Evolutionary conservation across 2,888 invertebrate species (phyloP), one percentile per base, ranked within the genome.

Genomic region (Eupithecia subumbrata): DNA sequence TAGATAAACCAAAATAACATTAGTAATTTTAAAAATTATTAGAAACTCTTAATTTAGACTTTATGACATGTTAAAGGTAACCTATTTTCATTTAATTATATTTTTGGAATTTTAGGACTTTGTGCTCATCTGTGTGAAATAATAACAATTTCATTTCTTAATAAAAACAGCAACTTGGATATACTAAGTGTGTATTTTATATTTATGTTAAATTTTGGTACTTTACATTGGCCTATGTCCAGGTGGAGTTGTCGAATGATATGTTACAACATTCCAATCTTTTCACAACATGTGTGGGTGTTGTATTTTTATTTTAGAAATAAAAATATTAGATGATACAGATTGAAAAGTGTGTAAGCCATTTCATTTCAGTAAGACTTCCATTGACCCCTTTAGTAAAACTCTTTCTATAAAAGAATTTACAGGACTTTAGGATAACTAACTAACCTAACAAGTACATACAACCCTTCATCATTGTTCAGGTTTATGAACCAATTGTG

Each of bases 261-360:
- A 40, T 68, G 25, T 40, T 14, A 14, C 34, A 5, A 30, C 40
- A 68, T 68, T 68, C 68, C 22, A 25, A 68, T 68, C 22, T 43
- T 68, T 68, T 40, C 43, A 68, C 37, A 69, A 66, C 72, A 67
- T 43, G 18, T 9, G 68, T 43, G 68, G 40, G 43, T 12, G 43
- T 68, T 68, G 25, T 67, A 67, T 43, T 45, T 68, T 68, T 68
- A 68, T 22, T 34, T 2, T 12, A 68, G 43, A 25, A 14, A 25
- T 43, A 68, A 7, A 43, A 68, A 68, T 68, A 68, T n/a, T 25
- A 22, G 11, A 40, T 67, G 18, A 14, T 25, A 67, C 12, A 43
- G 37, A 14, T 43, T 40, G 8, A 7, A n/a, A n/a, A 40, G 18
- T 67, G 2, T 40, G 34, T 9, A 34, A 56, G 52, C 3, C 18